Percentiles rank a stretch among this genome's conserved stretches.
Evolutionary conservation across 2,888 invertebrate species (phyloP).

Genomic region (Philereme transversata): DNA sequence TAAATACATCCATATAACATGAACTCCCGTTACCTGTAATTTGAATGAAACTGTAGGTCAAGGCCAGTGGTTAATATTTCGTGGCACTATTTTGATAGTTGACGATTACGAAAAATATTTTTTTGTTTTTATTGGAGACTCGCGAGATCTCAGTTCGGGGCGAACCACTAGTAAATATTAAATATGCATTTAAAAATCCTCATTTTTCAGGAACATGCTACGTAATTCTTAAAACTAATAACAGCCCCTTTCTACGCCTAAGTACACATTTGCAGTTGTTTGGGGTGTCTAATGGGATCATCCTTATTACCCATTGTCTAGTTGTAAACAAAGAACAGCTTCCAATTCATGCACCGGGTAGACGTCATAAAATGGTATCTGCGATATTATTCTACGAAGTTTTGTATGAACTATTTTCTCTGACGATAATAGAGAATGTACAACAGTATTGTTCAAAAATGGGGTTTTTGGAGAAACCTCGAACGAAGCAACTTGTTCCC

Average conservation of each 20-base stretch:
- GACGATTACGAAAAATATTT: too few relatives aligned
- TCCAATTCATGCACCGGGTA: slow-evolving; percentile 29
- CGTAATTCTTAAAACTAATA: slow-evolving; percentile 12
- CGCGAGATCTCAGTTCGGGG: too few relatives aligned
- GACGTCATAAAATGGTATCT: slow-evolving; percentile 17
- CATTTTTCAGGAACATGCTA: not conserved
- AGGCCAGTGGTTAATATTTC: too few relatives aligned
- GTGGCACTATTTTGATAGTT: too few relatives aligned
- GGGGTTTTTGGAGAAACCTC: slow-evolving; percentile 2
- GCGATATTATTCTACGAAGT: slow-evolving; percentile 37
- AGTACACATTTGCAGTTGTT: slow-evolving; percentile 36
- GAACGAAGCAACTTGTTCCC: slow-evolving; percentile 6
- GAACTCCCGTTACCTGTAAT: too few relatives aligned
- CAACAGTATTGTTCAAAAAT: slow-evolving; percentile 10
- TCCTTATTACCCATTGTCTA: slow-evolving; percentile 59
- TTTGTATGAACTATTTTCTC: slow-evolving; percentile 1
- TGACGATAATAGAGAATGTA: slow-evolving; percentile 1
- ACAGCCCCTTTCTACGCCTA: slow-evolving; percentile 1
- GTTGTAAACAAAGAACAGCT: slow-evolving; percentile 52
- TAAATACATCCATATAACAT: too few relatives aligned
- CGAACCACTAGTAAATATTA: too few relatives aligned
- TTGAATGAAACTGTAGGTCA: too few relatives aligned
- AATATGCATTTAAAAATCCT: too few relatives aligned
- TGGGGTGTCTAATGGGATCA: slow-evolving; percentile 56
- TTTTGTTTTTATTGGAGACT: too few relatives aligned